phyloP scores from a whole-genome alignment of 2,113 vertebrate species.

The Antechinus flavipes region DNA sequence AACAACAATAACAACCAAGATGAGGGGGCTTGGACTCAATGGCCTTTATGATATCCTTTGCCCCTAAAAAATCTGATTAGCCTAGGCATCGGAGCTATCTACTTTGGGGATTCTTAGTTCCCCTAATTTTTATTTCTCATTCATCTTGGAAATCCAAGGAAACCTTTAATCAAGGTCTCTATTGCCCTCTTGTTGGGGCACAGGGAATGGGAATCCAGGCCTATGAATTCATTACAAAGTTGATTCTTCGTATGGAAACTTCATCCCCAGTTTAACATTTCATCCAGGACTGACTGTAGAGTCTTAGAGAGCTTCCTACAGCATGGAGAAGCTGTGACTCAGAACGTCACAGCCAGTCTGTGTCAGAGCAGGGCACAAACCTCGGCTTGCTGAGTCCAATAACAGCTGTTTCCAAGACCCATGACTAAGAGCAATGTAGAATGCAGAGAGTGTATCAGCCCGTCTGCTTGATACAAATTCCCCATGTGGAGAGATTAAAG shows the following conservation, averaged over 20 bases:
- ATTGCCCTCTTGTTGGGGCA: not conserved
- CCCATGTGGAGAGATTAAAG: not conserved
- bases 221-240: not conserved
- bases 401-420: not conserved
- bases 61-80: not conserved
- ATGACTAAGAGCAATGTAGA: not conserved
- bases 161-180: not conserved
- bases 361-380: not conserved
- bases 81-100: not conserved
- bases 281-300: not conserved
- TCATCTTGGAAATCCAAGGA: not conserved
- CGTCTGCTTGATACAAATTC: not conserved
- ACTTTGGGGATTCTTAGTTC: not conserved
- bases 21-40: not conserved
- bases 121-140: not conserved
- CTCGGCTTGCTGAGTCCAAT: not conserved
- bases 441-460: not conserved
- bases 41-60: not conserved
- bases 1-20: not conserved
- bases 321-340: not conserved
- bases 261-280: not conserved
- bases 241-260: not conserved
- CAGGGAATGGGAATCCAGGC: not conserved
- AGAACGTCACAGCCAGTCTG: too few relatives aligned
- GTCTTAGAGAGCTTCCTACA: not conserved